Evolutionary conservation across 2,888 invertebrate genomes (phyloP), one percentile per base, ranked within the genome.

Genomic region (Ametastegia equiseti): DNA sequence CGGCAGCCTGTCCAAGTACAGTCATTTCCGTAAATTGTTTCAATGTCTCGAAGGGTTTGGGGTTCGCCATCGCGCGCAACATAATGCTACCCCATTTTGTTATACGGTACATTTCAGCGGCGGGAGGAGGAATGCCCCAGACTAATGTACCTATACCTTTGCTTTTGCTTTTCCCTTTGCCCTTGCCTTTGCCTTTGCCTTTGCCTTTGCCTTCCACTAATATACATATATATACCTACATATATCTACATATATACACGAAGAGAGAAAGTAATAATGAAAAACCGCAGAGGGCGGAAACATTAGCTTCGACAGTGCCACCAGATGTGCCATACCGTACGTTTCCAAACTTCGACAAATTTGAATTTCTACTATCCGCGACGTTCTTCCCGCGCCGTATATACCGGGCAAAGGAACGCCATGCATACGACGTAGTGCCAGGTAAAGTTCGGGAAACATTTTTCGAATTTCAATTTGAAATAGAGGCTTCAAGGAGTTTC

Each of bases 221-320:
- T 19, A 19, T 50, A 0, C 19, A 2, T n/a, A 50, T 50, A 19
- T 50, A 47, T 47, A 1, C n/a, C 13, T n/a, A 50, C 7, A 19
- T 2, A 2, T 19, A 19, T 50, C 7, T 54, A n/a, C 23, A 73
- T 19, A 75, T 30, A 23, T 5, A 30, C 45, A 30, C 42, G 13
- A 71, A 36, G 45, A 78, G 78, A 63, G 39, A 78, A 45, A 78
- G 57, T 57, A 78, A 78, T 78, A 78, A 78, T 78, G 63, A 78
- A 78, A 78, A 78, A 78, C 78, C 78, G 78, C 78, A 78, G 78
- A 78, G 65, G 78, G 78, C 78, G 27, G 78, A 78, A 60, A 78
- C 78, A 78, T 78, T 57, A 78, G 60, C 60, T 78, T 78, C 39
- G 78, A 78, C 78, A 50, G 60, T 78, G 78, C 78, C n/a, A n/a